Base-by-base conservation (phyloP, 1,140 invertebrate genomes). In the Euura saliciscinereae region DNA sequence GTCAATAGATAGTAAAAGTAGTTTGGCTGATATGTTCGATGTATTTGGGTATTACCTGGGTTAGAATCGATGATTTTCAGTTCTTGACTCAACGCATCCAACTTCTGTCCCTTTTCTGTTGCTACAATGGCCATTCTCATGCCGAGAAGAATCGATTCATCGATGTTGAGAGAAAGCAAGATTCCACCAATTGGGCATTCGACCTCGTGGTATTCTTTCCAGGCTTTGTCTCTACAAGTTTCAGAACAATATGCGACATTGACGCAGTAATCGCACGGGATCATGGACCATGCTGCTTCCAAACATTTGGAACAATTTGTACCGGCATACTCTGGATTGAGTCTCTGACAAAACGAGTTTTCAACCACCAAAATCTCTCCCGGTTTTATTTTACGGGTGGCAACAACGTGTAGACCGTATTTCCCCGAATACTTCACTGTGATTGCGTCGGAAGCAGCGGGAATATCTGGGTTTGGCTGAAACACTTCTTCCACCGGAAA, bases 311-410 rank as follows among this genome's bases (percentile, higher is more conserved):
- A 91, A 81, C 96, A 98, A 78, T 92, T 89, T 59, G 88, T 90
- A 28, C 88, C 84, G 69, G 88, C 87, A 79, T 91, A 89, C 45
- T 90, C 84, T 44, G 90, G 89, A 46, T 93, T 80, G 10, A 95
- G 81, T 2, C 94, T 87, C 8, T 90, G 90, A 64, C 92, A 89
- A 83, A 92, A 97, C 6, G 95, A 92, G 71, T 92, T 88, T 86
- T 97, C 95, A 68, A 93, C 86, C 46, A 92, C 92, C 5, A 97
- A 76, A 11, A 95, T 86, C 82, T 96, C 93, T 5, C 95, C 95
- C 13, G 91, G 89, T 75, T 87, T 81, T 67, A 94, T 89, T 82
- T 93, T 89, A 71, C 88, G 84, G 44, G 86, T 89, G 1, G 92
- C 91, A 65, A 91, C 80, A 28, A 94, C 86, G 79, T 90, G 90